Conservation (phyloP, 2,797 vertebrate genomes). For the Oceanodroma leucorhoa region DNA sequence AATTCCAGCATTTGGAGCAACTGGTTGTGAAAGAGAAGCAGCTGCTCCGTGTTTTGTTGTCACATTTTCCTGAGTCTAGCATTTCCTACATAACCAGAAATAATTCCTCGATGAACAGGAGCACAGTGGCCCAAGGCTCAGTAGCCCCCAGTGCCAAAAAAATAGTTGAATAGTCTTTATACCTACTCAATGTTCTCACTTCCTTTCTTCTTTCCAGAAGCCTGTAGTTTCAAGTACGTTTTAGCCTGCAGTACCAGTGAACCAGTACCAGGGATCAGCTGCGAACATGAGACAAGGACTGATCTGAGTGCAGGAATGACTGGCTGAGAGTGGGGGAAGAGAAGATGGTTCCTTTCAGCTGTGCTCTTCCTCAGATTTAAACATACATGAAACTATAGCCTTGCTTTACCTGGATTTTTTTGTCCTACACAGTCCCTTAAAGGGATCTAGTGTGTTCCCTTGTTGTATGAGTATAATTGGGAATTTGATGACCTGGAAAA, state of each 20-base stretch:
- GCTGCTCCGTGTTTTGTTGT: neutral
- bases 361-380: neutral
- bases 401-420: neutral
- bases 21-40: neutral
- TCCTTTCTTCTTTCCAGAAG: neutral
- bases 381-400: neutral
- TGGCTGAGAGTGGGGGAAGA: neutral
- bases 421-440: neutral
- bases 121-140: neutral
- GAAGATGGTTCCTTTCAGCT: neutral
- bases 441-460: neutral
- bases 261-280: neutral
- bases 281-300: neutral
- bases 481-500: slow-evolving; percentile 58
- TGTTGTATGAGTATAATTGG: neutral
- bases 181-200: neutral
- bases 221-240: neutral
- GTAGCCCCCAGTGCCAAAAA: neutral
- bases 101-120: neutral
- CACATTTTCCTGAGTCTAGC: neutral
- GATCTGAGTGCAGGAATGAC: neutral
- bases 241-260: neutral
- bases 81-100: neutral
- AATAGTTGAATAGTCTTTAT: neutral
- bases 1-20: neutral